A percentile compares a stretch with the other conserved stretches of the same genome.
These are phyloP conservation scores for Gymnothorax javanicus DNA, from an alignment of 2,797 vertebrate genomes.

Conservation along the genomic window DNA sequence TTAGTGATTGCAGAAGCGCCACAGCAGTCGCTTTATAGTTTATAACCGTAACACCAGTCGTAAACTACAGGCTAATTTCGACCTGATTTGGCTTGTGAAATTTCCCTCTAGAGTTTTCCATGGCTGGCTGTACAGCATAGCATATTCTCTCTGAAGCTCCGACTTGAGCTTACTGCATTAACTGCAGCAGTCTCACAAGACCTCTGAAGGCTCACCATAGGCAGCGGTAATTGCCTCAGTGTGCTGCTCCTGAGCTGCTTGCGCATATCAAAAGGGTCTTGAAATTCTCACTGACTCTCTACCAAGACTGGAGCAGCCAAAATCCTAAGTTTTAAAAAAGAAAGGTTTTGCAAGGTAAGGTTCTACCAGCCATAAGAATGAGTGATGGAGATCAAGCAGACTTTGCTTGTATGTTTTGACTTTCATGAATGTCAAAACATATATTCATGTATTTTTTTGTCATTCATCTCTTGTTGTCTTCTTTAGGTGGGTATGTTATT, in stretches of 20 bases:
- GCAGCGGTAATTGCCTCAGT: neutral
- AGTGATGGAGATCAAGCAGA: neutral
- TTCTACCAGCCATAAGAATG: neutral
- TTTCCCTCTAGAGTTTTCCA: neutral
- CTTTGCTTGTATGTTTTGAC: neutral
- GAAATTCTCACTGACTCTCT: neutral
- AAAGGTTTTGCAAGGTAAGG: neutral
- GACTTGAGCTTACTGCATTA: neutral
- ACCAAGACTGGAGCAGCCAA: neutral
- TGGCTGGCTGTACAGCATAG: neutral
- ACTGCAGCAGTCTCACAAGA: neutral
- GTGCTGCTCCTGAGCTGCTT: neutral
- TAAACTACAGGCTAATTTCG: neutral
- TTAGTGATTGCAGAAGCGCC: neutral
- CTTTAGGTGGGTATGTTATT: neutral
- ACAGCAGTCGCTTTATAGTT: neutral
- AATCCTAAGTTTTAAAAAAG: neutral
- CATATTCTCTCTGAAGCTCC: neutral
- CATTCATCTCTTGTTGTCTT: neutral
- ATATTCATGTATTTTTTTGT: neutral
- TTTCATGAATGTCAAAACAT: no score
- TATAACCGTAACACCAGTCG: neutral
- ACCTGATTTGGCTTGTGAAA: neutral
- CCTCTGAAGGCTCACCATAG: neutral
- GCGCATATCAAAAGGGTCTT: neutral